Percentiles rank a stretch among this genome's conserved stretches.
Evolutionary conservation across 2,113 vertebrate genomes (phyloP).

Genomic region (Charadrius vociferus): DNA sequence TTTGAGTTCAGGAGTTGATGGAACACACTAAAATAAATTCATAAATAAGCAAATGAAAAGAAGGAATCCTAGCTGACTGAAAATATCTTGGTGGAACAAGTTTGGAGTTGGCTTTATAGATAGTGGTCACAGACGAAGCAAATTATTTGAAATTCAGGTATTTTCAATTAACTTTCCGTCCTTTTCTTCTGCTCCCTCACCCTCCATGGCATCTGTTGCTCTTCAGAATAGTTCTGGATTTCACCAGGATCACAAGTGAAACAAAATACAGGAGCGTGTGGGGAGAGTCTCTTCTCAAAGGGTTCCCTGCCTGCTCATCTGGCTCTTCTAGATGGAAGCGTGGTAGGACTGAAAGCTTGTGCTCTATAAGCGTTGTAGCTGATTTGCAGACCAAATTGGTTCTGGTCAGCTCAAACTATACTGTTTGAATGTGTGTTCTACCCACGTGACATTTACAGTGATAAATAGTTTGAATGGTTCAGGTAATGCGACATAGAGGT

Average conservation of each 20-base stretch:
- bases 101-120: not conserved
- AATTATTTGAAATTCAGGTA: not conserved
- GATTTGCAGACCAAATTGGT: not conserved
- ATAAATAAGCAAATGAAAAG: not conserved
- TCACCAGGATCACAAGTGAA: not conserved
- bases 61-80: not conserved
- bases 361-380: not conserved
- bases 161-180: not conserved
- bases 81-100: not conserved
- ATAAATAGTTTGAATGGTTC: not conserved
- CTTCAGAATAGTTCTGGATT: not conserved
- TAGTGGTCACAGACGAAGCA: not conserved
- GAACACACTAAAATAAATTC: not conserved
- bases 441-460: not conserved
- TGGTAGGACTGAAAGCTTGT: not conserved
- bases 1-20: not conserved
- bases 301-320: not conserved
- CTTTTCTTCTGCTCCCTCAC: not conserved
- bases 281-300: not conserved
- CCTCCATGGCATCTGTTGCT: not conserved
- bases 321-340: not conserved
- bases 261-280: not conserved
- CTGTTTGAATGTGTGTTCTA: not conserved
- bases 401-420: not conserved
- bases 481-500: not conserved